phyloP scores from a whole-genome alignment of 2,888 invertebrate genomes.

The Coronaproctus castanopsis region DNA sequence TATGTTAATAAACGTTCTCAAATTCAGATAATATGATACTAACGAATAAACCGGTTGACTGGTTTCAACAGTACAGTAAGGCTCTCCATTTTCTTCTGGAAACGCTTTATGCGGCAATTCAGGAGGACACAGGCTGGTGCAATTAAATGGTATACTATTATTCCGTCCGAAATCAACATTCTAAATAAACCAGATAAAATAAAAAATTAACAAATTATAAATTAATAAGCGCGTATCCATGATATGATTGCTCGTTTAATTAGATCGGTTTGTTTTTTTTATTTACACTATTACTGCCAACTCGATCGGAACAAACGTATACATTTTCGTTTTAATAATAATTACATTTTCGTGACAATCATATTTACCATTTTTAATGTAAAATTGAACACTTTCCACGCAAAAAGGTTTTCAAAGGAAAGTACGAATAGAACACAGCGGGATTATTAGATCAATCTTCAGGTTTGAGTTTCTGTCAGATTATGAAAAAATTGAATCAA shows the following conservation, averaged over 20 bases:
- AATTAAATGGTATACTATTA: slow-evolving; percentile 54
- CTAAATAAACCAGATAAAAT: neutral
- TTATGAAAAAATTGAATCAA: too few species aligned
- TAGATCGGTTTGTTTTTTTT: neutral
- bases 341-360: too few species aligned
- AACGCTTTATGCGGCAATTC: slow-evolving; percentile 59
- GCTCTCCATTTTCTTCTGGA: slow-evolving; percentile 44
- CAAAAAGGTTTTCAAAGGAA: neutral
- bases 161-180: slow-evolving; percentile 29
- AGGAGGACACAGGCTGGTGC: slow-evolving; percentile 61
- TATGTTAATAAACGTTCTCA: too few species aligned
- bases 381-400: neutral
- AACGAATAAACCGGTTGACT: slow-evolving; percentile 23
- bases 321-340: too few species aligned
- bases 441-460: neutral
- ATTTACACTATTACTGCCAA: too few species aligned
- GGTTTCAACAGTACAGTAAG: slow-evolving; percentile 51
- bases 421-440: neutral
- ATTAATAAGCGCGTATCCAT: neutral
- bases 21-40: too few species aligned
- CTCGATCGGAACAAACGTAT: too few species aligned
- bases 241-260: neutral
- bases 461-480: too few species aligned
- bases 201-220: neutral
- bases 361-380: too few species aligned